Percentiles rank a stretch among this genome's conserved stretches.
Conservation (phyloP, 2,888 invertebrate species). For the Mythimna pallens region DNA sequence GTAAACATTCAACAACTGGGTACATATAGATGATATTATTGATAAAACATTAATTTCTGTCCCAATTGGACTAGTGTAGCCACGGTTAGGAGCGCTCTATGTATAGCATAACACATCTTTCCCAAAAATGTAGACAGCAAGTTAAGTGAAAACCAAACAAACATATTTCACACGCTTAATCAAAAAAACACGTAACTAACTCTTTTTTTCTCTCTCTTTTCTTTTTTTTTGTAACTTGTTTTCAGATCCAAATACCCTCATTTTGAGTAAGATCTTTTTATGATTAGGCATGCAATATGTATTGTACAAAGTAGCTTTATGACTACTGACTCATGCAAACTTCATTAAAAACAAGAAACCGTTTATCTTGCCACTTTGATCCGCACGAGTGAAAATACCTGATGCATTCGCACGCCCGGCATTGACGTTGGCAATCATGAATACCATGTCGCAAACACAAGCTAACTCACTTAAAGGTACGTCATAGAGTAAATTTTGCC, state of each 20-base stretch:
- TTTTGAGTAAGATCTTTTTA: too few relatives aligned
- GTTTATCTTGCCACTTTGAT: constrained; percentile 52
- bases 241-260: too few relatives aligned
- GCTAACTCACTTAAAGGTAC: constrained; percentile 9
- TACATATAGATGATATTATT: too few relatives aligned
- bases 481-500: constrained; percentile 9
- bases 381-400: constrained; percentile 55
- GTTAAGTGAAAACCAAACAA: neutral
- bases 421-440: constrained; percentile 41
- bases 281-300: neutral
- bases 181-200: too few relatives aligned
- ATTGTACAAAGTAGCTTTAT: neutral
- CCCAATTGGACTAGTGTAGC: neutral
- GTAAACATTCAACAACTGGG: neutral
- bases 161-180: neutral
- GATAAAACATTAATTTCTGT: neutral
- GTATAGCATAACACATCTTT: neutral
- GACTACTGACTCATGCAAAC: constrained; percentile 24
- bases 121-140: neutral
- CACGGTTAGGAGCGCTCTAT: neutral
- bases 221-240: too few relatives aligned
- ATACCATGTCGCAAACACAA: constrained; percentile 16
- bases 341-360: constrained; percentile 40
- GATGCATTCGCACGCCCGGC: constrained; percentile 48
- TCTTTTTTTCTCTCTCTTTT: too few relatives aligned